Percentiles rank a stretch among this genome's conserved stretches.
Evolutionary conservation across 2,113 vertebrate species (phyloP).

Genomic region (Pantherophis guttatus): DNA sequence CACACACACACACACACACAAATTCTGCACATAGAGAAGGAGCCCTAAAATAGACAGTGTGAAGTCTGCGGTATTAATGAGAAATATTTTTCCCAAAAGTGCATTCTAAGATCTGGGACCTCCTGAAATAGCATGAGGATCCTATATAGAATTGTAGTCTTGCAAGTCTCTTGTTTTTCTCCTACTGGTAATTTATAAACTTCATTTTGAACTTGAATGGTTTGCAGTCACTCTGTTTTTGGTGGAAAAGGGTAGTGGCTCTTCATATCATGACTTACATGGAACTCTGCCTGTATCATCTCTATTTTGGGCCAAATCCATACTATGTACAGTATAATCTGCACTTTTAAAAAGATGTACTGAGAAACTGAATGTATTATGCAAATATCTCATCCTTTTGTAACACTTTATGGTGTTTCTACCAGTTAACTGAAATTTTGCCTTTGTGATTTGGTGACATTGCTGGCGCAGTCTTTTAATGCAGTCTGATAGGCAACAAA

Average conservation of each 20-base stretch:
- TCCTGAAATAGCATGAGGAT: background rate
- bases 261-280: background rate
- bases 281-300: background rate
- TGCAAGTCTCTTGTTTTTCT: background rate
- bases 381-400: background rate
- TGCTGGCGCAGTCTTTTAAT: background rate
- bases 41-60: conserved; percentile 48
- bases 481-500: background rate
- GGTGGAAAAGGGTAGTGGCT: background rate
- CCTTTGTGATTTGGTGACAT: background rate
- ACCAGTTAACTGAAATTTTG: background rate
- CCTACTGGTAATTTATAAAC: background rate
- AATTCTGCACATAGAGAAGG: conserved; percentile 61
- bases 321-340: background rate
- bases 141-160: background rate
- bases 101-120: background rate
- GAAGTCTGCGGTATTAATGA: conserved; percentile 75
- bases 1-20: conserved; percentile 36
- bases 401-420: background rate
- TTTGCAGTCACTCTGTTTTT: background rate
- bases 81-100: conserved; percentile 70
- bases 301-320: background rate
- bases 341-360: background rate
- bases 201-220: background rate
- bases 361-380: background rate